phyloP scores from a whole-genome alignment of 2,888 invertebrate species.

The Melieria picta region DNA sequence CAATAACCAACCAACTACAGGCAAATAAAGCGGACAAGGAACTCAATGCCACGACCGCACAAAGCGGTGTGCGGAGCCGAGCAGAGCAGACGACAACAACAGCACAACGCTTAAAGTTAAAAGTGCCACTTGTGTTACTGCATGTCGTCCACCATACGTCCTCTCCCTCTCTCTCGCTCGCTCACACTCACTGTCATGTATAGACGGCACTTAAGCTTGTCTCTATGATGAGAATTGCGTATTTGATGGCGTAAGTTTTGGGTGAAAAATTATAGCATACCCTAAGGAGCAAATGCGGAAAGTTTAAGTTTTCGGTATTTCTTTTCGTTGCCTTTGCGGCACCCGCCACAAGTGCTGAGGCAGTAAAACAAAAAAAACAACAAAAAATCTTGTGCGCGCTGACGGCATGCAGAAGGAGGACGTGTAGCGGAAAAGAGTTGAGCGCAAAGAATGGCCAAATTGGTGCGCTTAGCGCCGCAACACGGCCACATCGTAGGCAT shows the following conservation, averaged over 20 bases:
- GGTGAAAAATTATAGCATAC: conserved; percentile 26
- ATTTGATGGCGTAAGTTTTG: conserved; percentile 29
- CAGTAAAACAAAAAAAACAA: too few relatives aligned
- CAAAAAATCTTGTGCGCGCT: too few relatives aligned
- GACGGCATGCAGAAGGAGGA: too few relatives aligned
- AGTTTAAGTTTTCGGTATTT: conserved; percentile 5
- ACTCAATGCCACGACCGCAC: too few relatives aligned
- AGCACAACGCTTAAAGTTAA: background rate
- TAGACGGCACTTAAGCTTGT: conserved; percentile 15
- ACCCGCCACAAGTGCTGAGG: too few relatives aligned
- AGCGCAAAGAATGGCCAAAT: too few relatives aligned
- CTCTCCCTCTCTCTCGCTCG: background rate
- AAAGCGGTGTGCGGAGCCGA: background rate
- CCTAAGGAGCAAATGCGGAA: conserved; percentile 29
- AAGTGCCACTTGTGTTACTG: background rate
- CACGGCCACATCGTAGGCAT: too few relatives aligned
- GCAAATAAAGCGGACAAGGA: too few relatives aligned
- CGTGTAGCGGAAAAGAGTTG: too few relatives aligned
- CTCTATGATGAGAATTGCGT: conserved; percentile 29
- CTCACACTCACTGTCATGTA: background rate
- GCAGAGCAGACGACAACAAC: background rate
- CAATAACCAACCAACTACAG: too few relatives aligned
- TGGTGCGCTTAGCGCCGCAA: too few relatives aligned
- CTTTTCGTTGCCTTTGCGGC: background rate
- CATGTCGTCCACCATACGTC: too few relatives aligned